Evolutionary conservation across 2,113 vertebrate species (phyloP), one percentile per base, ranked within the genome.

Genomic region (Oophaga pumilio): DNA sequence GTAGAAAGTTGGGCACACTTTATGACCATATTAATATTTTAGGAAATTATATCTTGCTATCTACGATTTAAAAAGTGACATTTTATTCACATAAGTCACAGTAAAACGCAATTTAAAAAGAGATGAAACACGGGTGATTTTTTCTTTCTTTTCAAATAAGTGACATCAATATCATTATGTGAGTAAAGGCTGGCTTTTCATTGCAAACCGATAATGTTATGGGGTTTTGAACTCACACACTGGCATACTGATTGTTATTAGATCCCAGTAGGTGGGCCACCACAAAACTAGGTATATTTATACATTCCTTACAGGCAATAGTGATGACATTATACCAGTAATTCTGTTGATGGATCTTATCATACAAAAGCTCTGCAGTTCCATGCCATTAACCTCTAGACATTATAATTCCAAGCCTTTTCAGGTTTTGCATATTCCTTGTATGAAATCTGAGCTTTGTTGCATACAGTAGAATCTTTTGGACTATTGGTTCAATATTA

Each of bases 1-100:
- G 91, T 90, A 92, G 91, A 71, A 94, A 94, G 92, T 93, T 90
- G 90, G 85, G 66, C 89, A 56, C 20, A 26, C 50, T 91, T 57
- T 90, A 90, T 92, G 91, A 87, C 24, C 89, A 64, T 20, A 53
- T 83, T 92, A 91, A 91, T 89, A 87, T 91, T 92, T 90, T 68
- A 90, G 73, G 89, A 84, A 85, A 49, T n/a, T 90, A 80, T 89
- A 93, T 91, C 93, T 90, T 74, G 91, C 89, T 68, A 88, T 92
- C 90, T 92, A 90, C 91, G 91, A 92, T 91, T 86, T 92, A 92
- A 93, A 43, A 91, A 91, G 89, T 92, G 85, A 92, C 92, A 93
- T 93, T 93, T 92, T 90, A 85, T 90, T 93, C 88, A 87, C 87
- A 94, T 92, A 91, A 93, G 89, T 89, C 90, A 93, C 90, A 91